phyloP scores from a whole-genome alignment of 2,797 vertebrate species.

The Poecilia velifera region DNA sequence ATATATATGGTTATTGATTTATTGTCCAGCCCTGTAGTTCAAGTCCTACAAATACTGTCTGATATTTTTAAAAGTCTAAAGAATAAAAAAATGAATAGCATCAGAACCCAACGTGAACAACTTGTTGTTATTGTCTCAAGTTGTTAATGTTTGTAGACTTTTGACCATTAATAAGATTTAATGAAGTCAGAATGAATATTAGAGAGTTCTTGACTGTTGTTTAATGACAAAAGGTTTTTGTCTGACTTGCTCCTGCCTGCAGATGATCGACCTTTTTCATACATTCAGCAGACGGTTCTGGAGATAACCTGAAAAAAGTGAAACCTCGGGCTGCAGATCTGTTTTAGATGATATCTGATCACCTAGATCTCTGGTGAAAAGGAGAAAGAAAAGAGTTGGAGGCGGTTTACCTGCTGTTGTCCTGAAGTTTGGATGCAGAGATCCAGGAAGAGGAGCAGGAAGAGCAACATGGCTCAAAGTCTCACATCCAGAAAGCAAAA shows the following conservation, averaged over 20 bases:
- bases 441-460: constrained; percentile 44
- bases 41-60: not conserved
- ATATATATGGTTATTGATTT: too few species aligned
- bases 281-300: not conserved
- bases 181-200: not conserved
- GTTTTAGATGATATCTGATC: not conserved
- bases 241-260: not conserved
- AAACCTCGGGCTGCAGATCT: not conserved
- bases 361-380: not conserved
- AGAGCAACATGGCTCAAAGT: constrained; percentile 53
- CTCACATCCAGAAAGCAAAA: constrained; percentile 43
- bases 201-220: not conserved
- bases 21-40: not conserved
- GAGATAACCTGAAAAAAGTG: not conserved
- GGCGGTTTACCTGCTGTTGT: constrained; percentile 61
- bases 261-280: not conserved
- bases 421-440: constrained; percentile 46
- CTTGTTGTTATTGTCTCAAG: not conserved
- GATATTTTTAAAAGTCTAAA: not conserved
- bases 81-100: not conserved
- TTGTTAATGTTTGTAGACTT: not conserved
- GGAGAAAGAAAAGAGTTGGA: not conserved
- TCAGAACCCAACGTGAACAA: not conserved
- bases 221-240: not conserved
- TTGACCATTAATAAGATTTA: not conserved